Conservation (phyloP, 2,797 vertebrate genomes). For the Setipinna tenuifilis region DNA sequence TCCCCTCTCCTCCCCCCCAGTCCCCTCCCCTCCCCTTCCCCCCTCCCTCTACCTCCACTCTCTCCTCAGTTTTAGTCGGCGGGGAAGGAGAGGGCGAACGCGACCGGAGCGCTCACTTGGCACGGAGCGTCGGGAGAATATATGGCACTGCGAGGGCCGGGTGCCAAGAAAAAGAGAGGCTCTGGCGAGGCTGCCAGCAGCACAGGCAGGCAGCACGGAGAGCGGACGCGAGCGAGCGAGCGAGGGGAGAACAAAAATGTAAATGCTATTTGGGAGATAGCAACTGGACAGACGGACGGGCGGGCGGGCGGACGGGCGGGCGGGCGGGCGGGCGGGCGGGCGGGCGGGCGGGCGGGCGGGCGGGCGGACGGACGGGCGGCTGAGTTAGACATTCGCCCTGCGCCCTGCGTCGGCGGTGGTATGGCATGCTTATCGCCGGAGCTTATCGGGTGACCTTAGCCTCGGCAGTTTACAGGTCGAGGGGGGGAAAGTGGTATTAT, state of each 20-base stretch:
- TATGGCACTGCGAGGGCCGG: slow-evolving; percentile 65
- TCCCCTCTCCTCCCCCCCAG: background rate
- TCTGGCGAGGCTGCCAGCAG: slow-evolving; percentile 70
- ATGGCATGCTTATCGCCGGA: background rate
- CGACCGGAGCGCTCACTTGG: slow-evolving; percentile 67
- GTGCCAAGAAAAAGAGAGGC: slow-evolving; percentile 71
- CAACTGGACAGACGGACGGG: slow-evolving; percentile 62
- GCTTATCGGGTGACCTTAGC: slow-evolving; percentile 63
- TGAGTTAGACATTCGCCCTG: slow-evolving; percentile 58
- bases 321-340: slow-evolving; percentile 56
- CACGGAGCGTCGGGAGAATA: slow-evolving; percentile 60
- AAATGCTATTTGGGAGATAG: slow-evolving; percentile 78
- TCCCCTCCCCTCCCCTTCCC: background rate
- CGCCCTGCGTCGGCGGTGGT: background rate
- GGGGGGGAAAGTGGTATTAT: slow-evolving; percentile 15
- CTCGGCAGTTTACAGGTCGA: slow-evolving; percentile 63
- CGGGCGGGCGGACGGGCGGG: slow-evolving; percentile 56
- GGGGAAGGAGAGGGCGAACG: slow-evolving; percentile 33
- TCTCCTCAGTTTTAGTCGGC: background rate
- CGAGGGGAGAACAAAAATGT: slow-evolving; percentile 68
- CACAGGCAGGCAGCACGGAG: background rate
- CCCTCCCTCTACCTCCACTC: background rate
- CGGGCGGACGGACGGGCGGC: slow-evolving; percentile 57
- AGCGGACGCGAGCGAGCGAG: slow-evolving; percentile 29
- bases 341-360: slow-evolving; percentile 56